A percentile compares a stretch with the other conserved stretches of the same genome.
These are phyloP conservation scores for Seriola rivoliana DNA, from an alignment of 2,113 vertebrate genomes.

Conservation along the genomic window DNA sequence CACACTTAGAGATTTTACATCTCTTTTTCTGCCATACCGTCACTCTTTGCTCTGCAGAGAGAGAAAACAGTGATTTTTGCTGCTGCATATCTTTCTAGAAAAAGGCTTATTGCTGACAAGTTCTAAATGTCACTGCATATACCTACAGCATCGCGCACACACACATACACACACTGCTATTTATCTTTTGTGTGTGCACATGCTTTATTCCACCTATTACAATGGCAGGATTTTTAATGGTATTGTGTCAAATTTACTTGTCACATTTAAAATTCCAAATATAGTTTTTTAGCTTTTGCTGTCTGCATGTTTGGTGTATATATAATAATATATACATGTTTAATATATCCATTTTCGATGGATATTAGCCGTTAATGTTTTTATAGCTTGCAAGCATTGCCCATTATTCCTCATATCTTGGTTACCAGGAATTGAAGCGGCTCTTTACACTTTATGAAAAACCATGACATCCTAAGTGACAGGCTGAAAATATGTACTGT, in stretches of 20 bases:
- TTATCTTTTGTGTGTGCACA: conserved; percentile 6
- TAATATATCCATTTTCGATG: conserved; percentile 1
- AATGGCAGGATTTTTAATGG: neutral
- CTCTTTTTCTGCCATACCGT: neutral
- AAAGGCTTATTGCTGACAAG: neutral
- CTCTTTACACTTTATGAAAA: conserved; percentile 9
- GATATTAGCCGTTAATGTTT: conserved; percentile 8
- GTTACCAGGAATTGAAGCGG: conserved; percentile 25
- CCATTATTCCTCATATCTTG: neutral
- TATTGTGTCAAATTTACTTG: neutral
- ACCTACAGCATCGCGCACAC: neutral
- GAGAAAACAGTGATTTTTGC: neutral
- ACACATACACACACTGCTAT: neutral
- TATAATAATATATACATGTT: neutral
- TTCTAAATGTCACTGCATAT: conserved; percentile 38
- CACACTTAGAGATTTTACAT: conserved; percentile 27
- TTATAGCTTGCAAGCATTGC: conserved; percentile 1
- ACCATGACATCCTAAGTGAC: conserved; percentile 43
- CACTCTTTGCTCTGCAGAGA: neutral
- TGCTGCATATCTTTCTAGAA: conserved; percentile 1
- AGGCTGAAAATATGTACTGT: conserved; percentile 40
- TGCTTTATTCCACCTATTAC: neutral
- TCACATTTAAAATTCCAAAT: neutral
- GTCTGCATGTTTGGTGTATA: neutral
- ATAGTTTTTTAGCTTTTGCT: neutral